These are phyloP conservation scores for Leucoma salicis DNA, from an alignment of 2,888 invertebrate genomes.

Conservation along the genomic window DNA sequence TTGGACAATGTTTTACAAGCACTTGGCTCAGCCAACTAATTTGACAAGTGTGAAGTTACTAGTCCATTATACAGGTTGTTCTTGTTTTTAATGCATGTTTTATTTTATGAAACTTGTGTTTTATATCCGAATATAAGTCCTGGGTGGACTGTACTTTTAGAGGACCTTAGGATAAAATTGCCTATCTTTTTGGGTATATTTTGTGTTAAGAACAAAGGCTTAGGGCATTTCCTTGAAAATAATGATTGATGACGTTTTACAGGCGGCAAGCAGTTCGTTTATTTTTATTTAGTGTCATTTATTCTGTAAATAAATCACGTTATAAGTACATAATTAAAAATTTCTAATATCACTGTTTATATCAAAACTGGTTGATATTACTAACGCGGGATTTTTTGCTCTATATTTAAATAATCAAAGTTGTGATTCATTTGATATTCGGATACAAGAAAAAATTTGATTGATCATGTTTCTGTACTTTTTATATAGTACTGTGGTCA, in stretches of 20 bases:
- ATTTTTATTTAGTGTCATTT: too few relatives aligned
- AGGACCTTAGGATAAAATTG: too few relatives aligned
- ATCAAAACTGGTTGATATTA: not conserved
- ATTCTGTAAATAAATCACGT: too few relatives aligned
- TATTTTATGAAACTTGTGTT: too few relatives aligned
- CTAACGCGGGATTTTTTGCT: constrained; percentile 1
- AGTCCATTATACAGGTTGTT: not conserved
- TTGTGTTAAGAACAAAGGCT: too few relatives aligned
- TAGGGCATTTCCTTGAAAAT: too few relatives aligned
- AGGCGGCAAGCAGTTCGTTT: too few relatives aligned
- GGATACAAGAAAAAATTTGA: constrained; percentile 1
- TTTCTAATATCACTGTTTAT: not conserved
- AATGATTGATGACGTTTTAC: too few relatives aligned
- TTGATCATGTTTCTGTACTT: constrained; percentile 3
- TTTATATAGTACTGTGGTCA: not conserved
- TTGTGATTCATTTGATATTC: not conserved
- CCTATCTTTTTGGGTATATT: too few relatives aligned
- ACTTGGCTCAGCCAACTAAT: constrained; percentile 14
- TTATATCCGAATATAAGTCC: too few relatives aligned
- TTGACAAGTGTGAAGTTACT: not conserved
- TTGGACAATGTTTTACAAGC: constrained; percentile 27
- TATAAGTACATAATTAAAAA: too few relatives aligned
- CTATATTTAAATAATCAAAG: not conserved
- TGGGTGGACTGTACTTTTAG: too few relatives aligned
- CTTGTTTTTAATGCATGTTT: not conserved